A percentile compares a stretch with the other conserved stretches of the same genome.
Conservation (phyloP, 2,113 vertebrate genomes). For the Nesoenas mayeri region DNA sequence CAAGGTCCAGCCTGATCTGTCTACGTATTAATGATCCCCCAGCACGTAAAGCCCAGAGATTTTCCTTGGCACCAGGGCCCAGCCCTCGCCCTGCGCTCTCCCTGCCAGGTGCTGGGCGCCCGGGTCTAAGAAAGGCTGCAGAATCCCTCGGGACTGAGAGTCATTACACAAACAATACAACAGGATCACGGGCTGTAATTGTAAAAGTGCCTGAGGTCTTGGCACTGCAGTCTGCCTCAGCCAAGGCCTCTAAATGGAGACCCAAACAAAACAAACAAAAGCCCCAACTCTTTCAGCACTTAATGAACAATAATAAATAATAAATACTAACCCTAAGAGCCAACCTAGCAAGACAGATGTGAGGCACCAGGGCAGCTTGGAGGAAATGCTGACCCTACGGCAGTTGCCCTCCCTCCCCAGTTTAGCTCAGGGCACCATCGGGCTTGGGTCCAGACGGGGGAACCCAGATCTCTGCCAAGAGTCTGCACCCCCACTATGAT, state of each 20-base stretch:
- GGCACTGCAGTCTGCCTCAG: constrained; percentile 4
- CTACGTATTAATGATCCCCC: not conserved
- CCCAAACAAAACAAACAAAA: constrained; percentile 64
- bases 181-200: constrained; percentile 24
- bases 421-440: not conserved
- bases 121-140: constrained; percentile 1
- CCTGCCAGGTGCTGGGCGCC: constrained; percentile 26
- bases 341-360: constrained; percentile 1
- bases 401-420: not conserved
- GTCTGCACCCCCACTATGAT: not conserved
- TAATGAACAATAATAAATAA: constrained; percentile 58
- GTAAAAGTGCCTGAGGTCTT: constrained; percentile 24
- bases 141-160: constrained; percentile 25
- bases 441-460: not conserved
- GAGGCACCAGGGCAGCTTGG: not conserved
- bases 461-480: not conserved
- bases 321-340: constrained; percentile 36
- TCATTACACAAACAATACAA: constrained; percentile 45
- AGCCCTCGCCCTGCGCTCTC: not conserved
- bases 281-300: constrained; percentile 21
- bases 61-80: constrained; percentile 12
- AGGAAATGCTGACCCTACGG: not conserved
- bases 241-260: constrained; percentile 36
- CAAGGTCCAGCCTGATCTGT: not conserved
- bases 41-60: not conserved